Base-by-base conservation (phyloP, 2,113 vertebrate genomes). In the Amphiprion ocellaris region DNA sequence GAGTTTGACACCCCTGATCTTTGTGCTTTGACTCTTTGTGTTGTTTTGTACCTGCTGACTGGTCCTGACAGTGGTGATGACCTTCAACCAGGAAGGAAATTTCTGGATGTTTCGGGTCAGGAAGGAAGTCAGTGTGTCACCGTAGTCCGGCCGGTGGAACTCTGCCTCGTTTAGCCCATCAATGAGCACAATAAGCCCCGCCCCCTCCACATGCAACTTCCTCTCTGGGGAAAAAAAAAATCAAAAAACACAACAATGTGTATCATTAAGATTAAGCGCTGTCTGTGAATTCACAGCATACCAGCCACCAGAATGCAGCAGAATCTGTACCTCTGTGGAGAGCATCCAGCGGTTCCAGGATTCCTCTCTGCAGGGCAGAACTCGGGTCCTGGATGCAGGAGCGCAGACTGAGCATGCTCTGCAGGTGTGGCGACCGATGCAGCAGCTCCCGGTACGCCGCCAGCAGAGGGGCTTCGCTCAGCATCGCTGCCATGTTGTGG, bases 141-240 rank as follows among this genome's bases (percentile, higher is more conserved):
- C 98, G 30, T 99, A 99, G 93, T 99, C 98, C 0, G 98, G 98
- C 63, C 98, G 97, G 94, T 99, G 98, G 91, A 99, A 99, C 95
- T 99, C 98, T 28, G 98, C 98, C 93, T 99, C 98, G 11, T 99
- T 99, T 79, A 99, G 94, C 17, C 98, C 98, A 83, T 99, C 98
- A 71, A 99, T 98, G 82, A 99, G 92, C 49, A 99, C 94, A 89
- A 99, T 96, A 89, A 97, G 96, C 91, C 98, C 97, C 87, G 97
- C 95, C 88, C 97, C 96, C 4, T 96, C 95, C 41, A 96, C 92
- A 10, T 98, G 97, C 93, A 93, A 47, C 71, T 98, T 98, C 93
- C 96, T 96, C 94, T 99, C 98, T 99, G 90, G 39, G 73, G 60
- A 26, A 62, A 7, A 69, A 54, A 26, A 10, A 26, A 69, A 26